Base-by-base conservation (phyloP, 1,140 invertebrate species). In the Zaprionus davidi region DNA sequence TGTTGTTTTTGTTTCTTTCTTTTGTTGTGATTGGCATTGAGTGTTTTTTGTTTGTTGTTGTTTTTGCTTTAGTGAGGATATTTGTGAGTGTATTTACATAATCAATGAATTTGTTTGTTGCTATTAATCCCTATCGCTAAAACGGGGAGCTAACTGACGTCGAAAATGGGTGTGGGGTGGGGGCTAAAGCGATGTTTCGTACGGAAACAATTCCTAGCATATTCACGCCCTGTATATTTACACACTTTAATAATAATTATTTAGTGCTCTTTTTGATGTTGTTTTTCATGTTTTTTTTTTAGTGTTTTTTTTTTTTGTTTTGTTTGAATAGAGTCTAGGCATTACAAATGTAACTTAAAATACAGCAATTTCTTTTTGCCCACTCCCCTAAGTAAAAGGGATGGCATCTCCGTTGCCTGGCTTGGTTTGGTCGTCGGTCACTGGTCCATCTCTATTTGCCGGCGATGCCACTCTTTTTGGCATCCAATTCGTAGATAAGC, bases 401-500 rank as follows among this genome's bases (percentile, higher is more conserved):
- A 28, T 63, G 20, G 28, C 46, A 49, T 49, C 60, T 49, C 55
- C 53, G 24, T 46, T 44, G 66, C 66, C 72, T 63, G 57, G 41
- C 41, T 17, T 46, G 41, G 2, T 58, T 55, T n/a, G 34, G 17
- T 51, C 49, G 13, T 41, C 44, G 38, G 56, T 65, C 20, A 55
- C 68, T 64, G 57, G 24, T 34, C 9, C n/a, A 31, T 46, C 15
- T 20, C 64, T 85, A 86, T 41, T 86, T 86, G 67, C 79, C 69
- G n/a, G 58, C 81, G 74, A 88, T 81, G 66, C 81, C 97, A 93
- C 96, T 94, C 93, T 99, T 99, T 93, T 99, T 99, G 51, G 98
- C 98, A 95, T 99, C 98, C 81, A 99, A 98, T 95, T 99, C 99
- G 93, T 99, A 99, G 84, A 99, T 99, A 65, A 99, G 94, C 93